Evolutionary conservation across 2,113 vertebrate genomes (phyloP).

Genomic region (Cyanoramphus novaezelandiae): DNA sequence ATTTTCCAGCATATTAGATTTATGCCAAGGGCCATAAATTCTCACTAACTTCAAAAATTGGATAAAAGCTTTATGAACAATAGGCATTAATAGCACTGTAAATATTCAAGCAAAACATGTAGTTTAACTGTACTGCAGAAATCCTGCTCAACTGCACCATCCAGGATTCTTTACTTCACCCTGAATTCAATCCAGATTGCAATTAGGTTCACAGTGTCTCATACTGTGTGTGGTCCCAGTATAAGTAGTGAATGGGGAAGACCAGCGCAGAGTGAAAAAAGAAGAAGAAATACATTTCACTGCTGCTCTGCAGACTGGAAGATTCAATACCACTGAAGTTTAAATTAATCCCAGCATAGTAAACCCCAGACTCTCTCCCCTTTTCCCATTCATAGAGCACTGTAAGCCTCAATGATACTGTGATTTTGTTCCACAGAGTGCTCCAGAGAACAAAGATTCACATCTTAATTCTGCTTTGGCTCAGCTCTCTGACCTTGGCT

Average conservation of each 20-base stretch:
- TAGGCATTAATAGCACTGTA: not conserved
- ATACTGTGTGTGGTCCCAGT: not conserved
- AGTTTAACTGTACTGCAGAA: not conserved
- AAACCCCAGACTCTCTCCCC: not conserved
- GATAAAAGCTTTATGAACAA: not conserved
- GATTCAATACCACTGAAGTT: not conserved
- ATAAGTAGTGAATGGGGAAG: not conserved
- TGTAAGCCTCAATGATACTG: not conserved
- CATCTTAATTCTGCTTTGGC: not conserved
- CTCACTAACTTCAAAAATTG: conserved; percentile 6
- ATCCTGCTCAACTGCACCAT: not conserved
- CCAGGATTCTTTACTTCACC: not conserved
- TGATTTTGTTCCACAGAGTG: not conserved
- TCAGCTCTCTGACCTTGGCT: not conserved
- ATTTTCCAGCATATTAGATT: not conserved
- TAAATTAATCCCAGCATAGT: not conserved
- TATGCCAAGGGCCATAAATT: not conserved
- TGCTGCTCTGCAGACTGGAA: not conserved
- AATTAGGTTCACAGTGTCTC: not conserved
- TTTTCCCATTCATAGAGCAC: not conserved
- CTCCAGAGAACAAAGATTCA: not conserved
- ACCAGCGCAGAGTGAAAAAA: not conserved
- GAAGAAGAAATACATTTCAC: not conserved
- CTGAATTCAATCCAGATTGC: conserved; percentile 32
- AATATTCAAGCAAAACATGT: not conserved